Conservation (phyloP, 2,113 vertebrate species). For the Geococcyx californianus region DNA sequence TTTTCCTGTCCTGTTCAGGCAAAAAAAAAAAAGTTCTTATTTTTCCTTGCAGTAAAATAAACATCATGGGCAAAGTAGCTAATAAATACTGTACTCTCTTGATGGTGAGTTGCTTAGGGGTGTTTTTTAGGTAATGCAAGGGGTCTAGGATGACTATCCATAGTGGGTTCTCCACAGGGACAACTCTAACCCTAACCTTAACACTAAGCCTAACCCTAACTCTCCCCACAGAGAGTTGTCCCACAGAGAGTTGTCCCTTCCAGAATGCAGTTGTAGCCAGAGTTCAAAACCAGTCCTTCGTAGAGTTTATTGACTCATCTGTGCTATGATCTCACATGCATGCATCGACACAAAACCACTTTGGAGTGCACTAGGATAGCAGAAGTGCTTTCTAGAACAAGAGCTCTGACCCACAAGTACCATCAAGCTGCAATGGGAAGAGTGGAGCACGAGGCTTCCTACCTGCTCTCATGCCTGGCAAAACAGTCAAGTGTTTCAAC, state of each 20-base stretch:
- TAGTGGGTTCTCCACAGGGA: no score
- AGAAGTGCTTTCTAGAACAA: not conserved
- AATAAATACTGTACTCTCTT: not conserved
- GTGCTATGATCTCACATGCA: not conserved
- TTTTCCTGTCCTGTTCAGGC: not conserved
- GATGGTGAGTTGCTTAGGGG: not conserved
- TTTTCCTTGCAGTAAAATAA: not conserved
- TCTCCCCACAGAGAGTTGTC: no score
- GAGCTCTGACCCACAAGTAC: not conserved
- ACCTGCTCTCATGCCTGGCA: not conserved
- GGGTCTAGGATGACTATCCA: no score
- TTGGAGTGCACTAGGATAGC: not conserved
- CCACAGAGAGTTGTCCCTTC: no score
- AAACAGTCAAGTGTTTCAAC: not conserved
- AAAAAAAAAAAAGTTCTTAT: not conserved
- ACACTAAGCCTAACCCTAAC: no score
- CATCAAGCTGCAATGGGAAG: not conserved
- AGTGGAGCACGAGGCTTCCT: not conserved
- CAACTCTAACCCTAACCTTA: no score
- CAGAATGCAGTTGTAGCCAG: not conserved
- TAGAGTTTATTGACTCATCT: not conserved
- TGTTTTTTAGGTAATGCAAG: not conserved
- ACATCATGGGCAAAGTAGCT: not conserved
- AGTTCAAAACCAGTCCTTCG: not conserved
- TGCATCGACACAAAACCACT: not conserved